Evolutionary conservation across 2,888 invertebrate species (phyloP).

Genomic region (Trichogramma dendrolimi): DNA sequence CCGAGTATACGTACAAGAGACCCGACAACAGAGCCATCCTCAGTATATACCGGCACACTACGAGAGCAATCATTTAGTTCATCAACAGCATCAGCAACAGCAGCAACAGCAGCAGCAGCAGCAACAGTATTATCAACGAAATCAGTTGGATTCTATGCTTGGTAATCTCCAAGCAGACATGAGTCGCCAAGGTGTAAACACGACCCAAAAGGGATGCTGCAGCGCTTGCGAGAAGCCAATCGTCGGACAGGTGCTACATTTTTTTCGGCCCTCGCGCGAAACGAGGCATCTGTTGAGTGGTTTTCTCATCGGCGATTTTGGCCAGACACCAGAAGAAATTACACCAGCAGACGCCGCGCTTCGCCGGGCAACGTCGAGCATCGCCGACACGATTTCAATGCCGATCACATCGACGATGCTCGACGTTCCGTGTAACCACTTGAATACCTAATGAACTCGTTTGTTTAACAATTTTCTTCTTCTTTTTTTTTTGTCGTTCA

Average conservation of each 20-base stretch:
- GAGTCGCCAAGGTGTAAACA: conserved; percentile 97
- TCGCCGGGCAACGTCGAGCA: no score
- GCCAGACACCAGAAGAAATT: no score
- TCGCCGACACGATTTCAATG: no score
- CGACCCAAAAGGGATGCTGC: conserved; percentile 99
- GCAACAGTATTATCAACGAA: conserved; percentile 56
- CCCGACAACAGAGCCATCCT: no score
- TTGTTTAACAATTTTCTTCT: background rate
- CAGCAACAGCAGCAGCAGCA: conserved; percentile 52
- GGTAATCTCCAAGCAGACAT: conserved; percentile 93
- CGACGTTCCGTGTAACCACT: no score
- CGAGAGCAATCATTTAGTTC: conserved; percentile 25
- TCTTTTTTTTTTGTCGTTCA: background rate
- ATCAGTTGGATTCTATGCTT: conserved; percentile 84
- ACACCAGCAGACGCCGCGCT: no score
- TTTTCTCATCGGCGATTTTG: background rate
- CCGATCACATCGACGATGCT: no score
- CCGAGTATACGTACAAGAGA: no score
- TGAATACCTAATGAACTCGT: no score
- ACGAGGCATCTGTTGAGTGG: background rate
- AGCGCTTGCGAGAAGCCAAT: conserved; percentile 98
- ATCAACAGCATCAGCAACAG: conserved; percentile 54
- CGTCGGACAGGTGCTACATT: conserved; percentile 77
- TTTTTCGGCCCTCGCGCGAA: background rate
- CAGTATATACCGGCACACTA: no score